Evolutionary conservation across 2,113 vertebrate species (phyloP), one percentile per base, ranked within the genome.

Genomic region (Malurus elegans): DNA sequence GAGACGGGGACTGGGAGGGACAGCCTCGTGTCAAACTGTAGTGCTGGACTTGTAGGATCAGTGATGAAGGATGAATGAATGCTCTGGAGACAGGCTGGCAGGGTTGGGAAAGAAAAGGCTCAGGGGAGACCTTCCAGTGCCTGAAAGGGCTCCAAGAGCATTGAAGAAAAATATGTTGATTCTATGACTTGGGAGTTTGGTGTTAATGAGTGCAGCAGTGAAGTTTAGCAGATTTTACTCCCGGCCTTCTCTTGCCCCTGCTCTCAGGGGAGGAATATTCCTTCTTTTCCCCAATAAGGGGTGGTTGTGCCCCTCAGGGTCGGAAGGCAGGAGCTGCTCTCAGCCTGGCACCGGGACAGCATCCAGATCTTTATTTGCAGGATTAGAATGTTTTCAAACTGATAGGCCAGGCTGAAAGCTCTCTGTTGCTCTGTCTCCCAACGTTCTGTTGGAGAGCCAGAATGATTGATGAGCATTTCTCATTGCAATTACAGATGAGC

Each of bases 401-500:
- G 84, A 79, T 62, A 72, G 0, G 31, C 36, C 83, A 57, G 44
- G 73, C 9, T 64, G 61, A 80, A 78, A 36, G 44, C 86, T 74
- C 83, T 84, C 56, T 61, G 18, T 36, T 32, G 65, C 69, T 57
- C 8, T 48, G 51, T 74, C 80, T 66, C 62, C n/a, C 81, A 76
- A 10, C 10, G 5, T 58, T 40, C 1, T 48, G 78, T 60, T 74
- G 66, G 91, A 56, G 85, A 56, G 72, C 88, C 64, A 56, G 2
- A n/a, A 18, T 31, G 88, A 92, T 72, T 70, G 92, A 89, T 93
- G 91, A 91, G 79, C 51, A 3, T 84, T 95, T 66, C 83, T 89
- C 36, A 1, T 36, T 88, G 86, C 86, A 84, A 78, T 84, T 92
- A 91, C 95, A 84, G 91, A 90, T 78, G 88, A 93, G 88, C 86